Evolutionary conservation across 2,888 invertebrate species (phyloP), one percentile per base, ranked within the genome.

Genomic region (Periphyllus acericola): DNA sequence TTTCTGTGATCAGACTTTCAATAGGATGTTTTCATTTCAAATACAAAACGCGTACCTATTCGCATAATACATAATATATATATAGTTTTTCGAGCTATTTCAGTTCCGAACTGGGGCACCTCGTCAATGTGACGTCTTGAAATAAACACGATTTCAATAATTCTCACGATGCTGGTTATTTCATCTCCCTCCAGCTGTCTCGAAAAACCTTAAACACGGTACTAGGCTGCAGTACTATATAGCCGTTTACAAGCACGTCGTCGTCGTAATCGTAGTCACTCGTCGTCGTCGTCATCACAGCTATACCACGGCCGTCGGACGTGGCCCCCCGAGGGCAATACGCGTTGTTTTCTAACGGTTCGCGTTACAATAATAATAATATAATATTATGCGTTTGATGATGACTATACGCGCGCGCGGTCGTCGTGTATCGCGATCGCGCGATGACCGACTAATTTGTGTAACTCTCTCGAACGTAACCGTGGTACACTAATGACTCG

Each of bases 391-490:
- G 46, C 46, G 46, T 46, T 46, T 46, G 46, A 46, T 46, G 14
- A 46, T 46, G 46, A 46, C 29, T 68, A 6, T 60, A 25, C 21
- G 8, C 68, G 68, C 60, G 68, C 60, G 14, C 29, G 68, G 68
- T n/a, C 11, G 29, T 11, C 71, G 29, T 11, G 71, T 71, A 36
- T 74, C 25, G 36, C 55, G 52, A 34, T 79, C 55, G 78, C 55
- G 6, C 34, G 78, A 79, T 55, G 78, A 32, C 55, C 78, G 52
- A 34, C 55, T 55, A 55, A 55, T 79, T 79, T 55, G 78, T 76
- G 29, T 32, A 78, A 79, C 32, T 78, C 78, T 79, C 78, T 79
- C 25, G 34, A 55, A 25, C 78, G 32, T 29, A 71, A 29, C 32
- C 11, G 29, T 25, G 60, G 60, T 60, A 60, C 17, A 71, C 71